Conservation (phyloP, 1,140 invertebrate genomes). For the Trinorchestia longiramus region DNA sequence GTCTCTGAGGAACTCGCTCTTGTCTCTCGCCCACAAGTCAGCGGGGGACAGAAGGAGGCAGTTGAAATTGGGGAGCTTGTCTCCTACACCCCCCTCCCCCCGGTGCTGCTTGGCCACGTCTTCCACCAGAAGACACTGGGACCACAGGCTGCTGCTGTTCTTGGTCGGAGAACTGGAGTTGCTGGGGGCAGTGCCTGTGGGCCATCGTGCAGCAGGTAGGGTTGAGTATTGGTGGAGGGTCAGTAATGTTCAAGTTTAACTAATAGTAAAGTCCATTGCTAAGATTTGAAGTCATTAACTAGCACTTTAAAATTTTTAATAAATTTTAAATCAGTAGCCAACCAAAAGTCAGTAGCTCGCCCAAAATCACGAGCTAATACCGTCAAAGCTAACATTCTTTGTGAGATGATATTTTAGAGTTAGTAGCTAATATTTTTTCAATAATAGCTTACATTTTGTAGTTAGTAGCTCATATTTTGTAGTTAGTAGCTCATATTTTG, state of each 20-base stretch:
- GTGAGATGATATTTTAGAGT: no score
- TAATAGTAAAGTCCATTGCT: background rate
- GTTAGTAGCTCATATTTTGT: no score
- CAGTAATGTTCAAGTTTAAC: background rate
- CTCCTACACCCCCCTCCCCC: conserved; percentile 73
- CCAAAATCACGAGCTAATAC: no score
- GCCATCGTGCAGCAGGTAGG: no score
- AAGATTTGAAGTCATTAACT: no score
- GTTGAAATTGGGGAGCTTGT: conserved; percentile 86
- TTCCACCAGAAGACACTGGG: conserved; percentile 90
- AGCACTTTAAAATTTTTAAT: no score
- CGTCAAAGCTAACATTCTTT: no score
- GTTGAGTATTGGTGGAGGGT: background rate
- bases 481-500: no score
- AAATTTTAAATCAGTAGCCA: no score
- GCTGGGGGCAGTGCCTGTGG: background rate
- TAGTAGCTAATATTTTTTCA: no score
- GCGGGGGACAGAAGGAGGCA: conserved; percentile 94
- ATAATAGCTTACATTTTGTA: no score
- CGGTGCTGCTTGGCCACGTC: conserved; percentile 73
- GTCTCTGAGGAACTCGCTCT: conserved; percentile 81
- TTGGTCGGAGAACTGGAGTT: background rate
- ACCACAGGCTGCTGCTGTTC: conserved; percentile 69
- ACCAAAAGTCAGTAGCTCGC: no score
- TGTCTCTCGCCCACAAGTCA: conserved; percentile 90